Base-by-base conservation (phyloP, 2,888 invertebrate species). In the Dendrolimus pini region DNA sequence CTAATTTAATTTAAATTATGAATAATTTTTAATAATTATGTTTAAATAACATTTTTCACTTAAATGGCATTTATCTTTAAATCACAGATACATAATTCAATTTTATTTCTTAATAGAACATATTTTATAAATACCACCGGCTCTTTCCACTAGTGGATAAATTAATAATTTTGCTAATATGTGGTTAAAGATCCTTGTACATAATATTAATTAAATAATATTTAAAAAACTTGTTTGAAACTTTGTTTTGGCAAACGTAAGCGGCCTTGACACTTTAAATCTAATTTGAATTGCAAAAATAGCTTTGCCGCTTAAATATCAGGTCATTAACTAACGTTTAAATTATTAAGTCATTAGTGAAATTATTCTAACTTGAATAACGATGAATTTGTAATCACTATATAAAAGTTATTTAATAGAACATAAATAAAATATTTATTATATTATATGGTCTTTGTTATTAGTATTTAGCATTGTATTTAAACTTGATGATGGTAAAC, bases 241-340 rank as follows among this genome's bases (percentile, higher is more conserved):
- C 56, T 55, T 56, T 61, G 67, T 66, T 65, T 57, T 65, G 64
- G 69, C 64, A 60, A 62, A 65, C 61, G 30, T 57, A 42, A 62
- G 54, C 60, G 68, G 59, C 82, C 80, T 81, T 82, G 79, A 76
- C 73, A 71, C 60, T 67, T 47, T 71, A 55, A 55, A 60, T 55
- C 56, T 59, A 18, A 75, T 75, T 76, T 69, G 65, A 71, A 76
- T 74, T 76, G 72, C 70, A 69, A 75, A 80, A 66, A 69, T 57
- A 57, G 55, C 54, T 52, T 61, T 54, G 61, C 68, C 68, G 67
- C 63, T 66, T 47, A 30, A 47, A 47, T 47, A 47, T 47, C 47
- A 47, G 1, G 47, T 47, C 47, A 47, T 47, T 47, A 47, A 2
- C 9, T 47, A 8, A 2, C 47, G 47, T 47, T 47, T 10, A 47